These are phyloP conservation scores for Taenioides sp. DNA, from an alignment of 2,797 vertebrate genomes.

Conservation along the genomic window DNA sequence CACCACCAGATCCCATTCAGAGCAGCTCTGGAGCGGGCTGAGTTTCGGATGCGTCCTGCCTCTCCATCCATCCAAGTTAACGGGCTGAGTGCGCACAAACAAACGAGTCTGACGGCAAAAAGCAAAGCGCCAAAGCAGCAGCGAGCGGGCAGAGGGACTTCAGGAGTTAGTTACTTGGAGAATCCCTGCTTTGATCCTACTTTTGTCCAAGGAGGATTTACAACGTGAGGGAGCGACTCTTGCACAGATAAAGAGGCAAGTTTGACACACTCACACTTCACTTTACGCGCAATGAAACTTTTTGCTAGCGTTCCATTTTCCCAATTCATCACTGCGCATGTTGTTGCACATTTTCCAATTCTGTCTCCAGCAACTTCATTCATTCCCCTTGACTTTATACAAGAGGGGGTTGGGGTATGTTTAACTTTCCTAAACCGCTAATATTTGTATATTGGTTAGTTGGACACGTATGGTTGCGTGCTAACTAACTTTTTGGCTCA, in stretches of 20 bases:
- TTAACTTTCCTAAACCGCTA: background rate
- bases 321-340: conserved; percentile 12
- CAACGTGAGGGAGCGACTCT: conserved; percentile 46
- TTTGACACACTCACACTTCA: conserved; percentile 18
- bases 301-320: background rate
- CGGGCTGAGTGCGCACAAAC: conserved; percentile 24
- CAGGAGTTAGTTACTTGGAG: conserved; percentile 44
- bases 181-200: conserved; percentile 55
- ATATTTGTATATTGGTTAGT: background rate
- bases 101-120: conserved; percentile 25
- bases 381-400: conserved; percentile 38
- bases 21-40: conserved; percentile 51
- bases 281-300: background rate
- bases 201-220: conserved; percentile 65
- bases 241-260: conserved; percentile 59
- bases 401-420: conserved; percentile 36
- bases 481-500: background rate
- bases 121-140: conserved; percentile 6
- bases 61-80: conserved; percentile 35
- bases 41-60: conserved; percentile 59
- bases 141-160: conserved; percentile 38
- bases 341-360: conserved; percentile 32
- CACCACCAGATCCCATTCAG: conserved; percentile 26
- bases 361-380: conserved; percentile 50
- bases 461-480: background rate